A percentile compares a stretch with the other conserved stretches of the same genome.
Evolutionary conservation across 2,113 vertebrate genomes (phyloP).

Genomic region (Colistium nudipinnis): DNA sequence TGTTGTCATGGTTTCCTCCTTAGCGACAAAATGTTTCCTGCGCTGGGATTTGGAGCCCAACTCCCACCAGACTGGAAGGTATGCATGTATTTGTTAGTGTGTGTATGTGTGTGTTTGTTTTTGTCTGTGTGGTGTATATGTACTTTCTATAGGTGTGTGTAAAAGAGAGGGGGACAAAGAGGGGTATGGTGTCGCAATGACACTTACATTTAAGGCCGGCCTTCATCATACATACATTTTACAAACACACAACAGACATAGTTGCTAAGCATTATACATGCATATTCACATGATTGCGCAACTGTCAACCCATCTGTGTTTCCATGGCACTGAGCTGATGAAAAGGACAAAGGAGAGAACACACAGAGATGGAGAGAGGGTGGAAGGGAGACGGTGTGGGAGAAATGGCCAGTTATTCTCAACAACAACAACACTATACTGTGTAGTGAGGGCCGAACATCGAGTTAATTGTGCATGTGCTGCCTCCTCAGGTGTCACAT

Average conservation of each 20-base stretch:
- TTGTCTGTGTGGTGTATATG: not conserved
- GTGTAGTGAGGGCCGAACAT: not conserved
- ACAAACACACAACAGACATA: slow-evolving; percentile 28
- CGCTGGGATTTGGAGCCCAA: slow-evolving; percentile 96
- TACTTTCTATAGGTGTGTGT: not conserved
- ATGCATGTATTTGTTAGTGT: slow-evolving; percentile 67
- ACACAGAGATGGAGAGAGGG: slow-evolving; percentile 32
- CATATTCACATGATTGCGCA: slow-evolving; percentile 81
- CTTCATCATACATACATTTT: slow-evolving; percentile 17
- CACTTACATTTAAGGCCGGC: slow-evolving; percentile 19
- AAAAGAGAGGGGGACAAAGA: not conserved
- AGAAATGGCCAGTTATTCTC: slow-evolving; percentile 49
- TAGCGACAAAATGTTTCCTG: slow-evolving; percentile 99
- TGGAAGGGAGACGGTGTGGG: slow-evolving; percentile 43
- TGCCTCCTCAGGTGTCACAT: slow-evolving; percentile 90
- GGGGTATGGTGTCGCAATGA: not conserved
- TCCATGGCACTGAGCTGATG: slow-evolving; percentile 81
- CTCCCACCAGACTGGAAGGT: slow-evolving; percentile 99
- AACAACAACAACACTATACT: slow-evolving; percentile 34
- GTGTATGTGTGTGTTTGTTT: slow-evolving; percentile 64
- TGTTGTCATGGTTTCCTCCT: slow-evolving; percentile 75
- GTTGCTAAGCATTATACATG: slow-evolving; percentile 68
- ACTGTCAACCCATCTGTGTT: slow-evolving; percentile 84
- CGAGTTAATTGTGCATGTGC: slow-evolving; percentile 18
- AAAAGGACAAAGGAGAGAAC: slow-evolving; percentile 77